phyloP scores from a whole-genome alignment of 1,140 invertebrate genomes.

The Limonius californicus region DNA sequence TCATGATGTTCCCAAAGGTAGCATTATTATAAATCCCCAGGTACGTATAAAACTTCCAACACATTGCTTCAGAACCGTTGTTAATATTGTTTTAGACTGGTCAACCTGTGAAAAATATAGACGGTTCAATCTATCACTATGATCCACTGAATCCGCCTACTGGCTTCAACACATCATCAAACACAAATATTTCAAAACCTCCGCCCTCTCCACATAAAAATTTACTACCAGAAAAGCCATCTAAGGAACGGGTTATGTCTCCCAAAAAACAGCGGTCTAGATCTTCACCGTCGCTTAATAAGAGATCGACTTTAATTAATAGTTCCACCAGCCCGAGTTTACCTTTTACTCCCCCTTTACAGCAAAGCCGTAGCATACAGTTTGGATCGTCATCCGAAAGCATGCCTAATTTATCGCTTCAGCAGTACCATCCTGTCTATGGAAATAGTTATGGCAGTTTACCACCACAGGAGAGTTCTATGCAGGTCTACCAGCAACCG shows the following conservation, averaged over 20 bases:
- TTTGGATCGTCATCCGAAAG: constrained; percentile 11
- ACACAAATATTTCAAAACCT: constrained; percentile 22
- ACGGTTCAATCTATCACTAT: constrained; percentile 69
- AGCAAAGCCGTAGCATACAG: constrained; percentile 15
- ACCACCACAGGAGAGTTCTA: constrained; percentile 19
- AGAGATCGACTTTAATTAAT: constrained; percentile 38
- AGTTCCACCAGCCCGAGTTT: constrained; percentile 44
- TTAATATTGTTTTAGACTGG: constrained; percentile 52
- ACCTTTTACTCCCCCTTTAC: constrained; percentile 38
- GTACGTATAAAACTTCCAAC: too few species aligned
- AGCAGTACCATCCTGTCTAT: constrained; percentile 23
- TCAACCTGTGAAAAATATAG: constrained; percentile 61
- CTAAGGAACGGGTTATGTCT: constrained; percentile 15
- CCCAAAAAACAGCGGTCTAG: constrained; percentile 30
- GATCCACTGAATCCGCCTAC: constrained; percentile 66
- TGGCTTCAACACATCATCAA: constrained; percentile 33
- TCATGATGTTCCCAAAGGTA: constrained; percentile 75
- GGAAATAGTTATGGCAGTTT: constrained; percentile 17
- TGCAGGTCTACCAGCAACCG: constrained; percentile 38
- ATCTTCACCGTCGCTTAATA: constrained; percentile 31
- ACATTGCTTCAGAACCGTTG: too few species aligned
- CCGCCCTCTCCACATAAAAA: constrained; percentile 29
- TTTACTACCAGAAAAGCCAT: constrained; percentile 23
- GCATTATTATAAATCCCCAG: constrained; percentile 81
- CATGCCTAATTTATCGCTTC: constrained; percentile 17